Evolutionary conservation across 2,797 vertebrate species (phyloP).

Genomic region (Eremophila alpestris): DNA sequence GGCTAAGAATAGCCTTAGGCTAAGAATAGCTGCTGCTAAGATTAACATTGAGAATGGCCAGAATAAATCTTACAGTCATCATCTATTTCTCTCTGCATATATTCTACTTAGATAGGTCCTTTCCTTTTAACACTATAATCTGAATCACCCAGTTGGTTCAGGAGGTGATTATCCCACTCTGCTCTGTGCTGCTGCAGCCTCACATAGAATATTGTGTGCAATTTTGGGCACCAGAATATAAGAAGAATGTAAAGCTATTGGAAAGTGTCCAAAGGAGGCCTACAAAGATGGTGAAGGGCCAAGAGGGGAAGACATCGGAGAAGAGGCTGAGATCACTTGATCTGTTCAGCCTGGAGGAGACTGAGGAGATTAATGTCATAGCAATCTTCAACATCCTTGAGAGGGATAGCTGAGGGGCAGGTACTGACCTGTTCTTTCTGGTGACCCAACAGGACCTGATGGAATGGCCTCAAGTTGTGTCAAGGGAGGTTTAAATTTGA

Average conservation of each 20-base stretch:
- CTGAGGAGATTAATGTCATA: background rate
- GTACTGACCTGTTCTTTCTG: background rate
- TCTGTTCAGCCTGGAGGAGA: background rate
- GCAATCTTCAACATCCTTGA: background rate
- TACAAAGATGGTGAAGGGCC: background rate
- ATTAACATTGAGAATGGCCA: background rate
- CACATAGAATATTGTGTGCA: too few relatives aligned
- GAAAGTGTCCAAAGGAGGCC: background rate
- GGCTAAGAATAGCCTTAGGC: background rate
- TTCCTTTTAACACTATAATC: background rate
- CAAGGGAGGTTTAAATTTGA: background rate
- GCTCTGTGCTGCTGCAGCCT: background rate
- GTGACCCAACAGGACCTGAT: background rate
- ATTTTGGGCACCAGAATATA: background rate
- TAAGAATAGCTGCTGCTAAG: slow-evolving; percentile 17
- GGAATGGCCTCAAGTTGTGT: background rate
- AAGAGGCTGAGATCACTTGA: background rate
- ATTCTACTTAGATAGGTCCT: background rate
- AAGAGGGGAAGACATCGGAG: background rate
- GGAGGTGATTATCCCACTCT: background rate
- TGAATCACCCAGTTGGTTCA: rapidly evolving
- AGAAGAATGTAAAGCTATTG: background rate
- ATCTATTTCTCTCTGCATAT: background rate
- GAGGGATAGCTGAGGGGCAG: background rate
- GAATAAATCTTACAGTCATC: background rate